Base-by-base conservation (phyloP, 2,888 invertebrate genomes). In the Dilophus febrilis region DNA sequence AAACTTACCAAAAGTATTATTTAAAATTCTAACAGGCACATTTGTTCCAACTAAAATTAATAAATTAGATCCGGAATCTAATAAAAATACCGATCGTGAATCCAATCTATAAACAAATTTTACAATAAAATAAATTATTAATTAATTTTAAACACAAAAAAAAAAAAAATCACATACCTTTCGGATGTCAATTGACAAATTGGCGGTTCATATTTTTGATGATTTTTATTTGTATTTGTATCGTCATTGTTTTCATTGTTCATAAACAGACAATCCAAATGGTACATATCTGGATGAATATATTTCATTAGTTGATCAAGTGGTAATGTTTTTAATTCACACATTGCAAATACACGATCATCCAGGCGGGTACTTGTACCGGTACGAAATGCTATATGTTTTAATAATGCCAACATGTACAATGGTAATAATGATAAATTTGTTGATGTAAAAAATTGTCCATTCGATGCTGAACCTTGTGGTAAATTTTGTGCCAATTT, bases 311-410 rank as follows among this genome's bases (percentile, higher is more conserved):
- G 69, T 55, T 76, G 73, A 44, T 68, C 61, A 38, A 92, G 66
- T 8, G 98, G 95, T 51, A 84, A 62, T 30, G 78, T 75, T 66
- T 97, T 95, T 72, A 95, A 78, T 58, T 81, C 77, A 60, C 90
- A 84, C 91, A 98, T 87, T 40, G 88, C 84, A 53, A 75, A 83
- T 28, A 92, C 79, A 40, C 97, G 74, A 61, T 95, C 92, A 67
- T 98, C 98, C 40, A 95, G 66, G 29, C 86, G 77, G 3, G 91
- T 90, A 53, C 82, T 82, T 12, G 78, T 75, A 44, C 91, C 90
- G 41, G 82, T 76, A 48, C 91, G 74, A 67, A 97, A 94, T 12
- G 92, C 90, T 51, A 72, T 26, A 64, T 78, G 74, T 68, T 95
- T 94, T 40, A 97, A 68, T 53, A 95, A 62, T 28, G 91, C 90